Evolutionary conservation across 1,140 invertebrate genomes (phyloP), one percentile per base, ranked within the genome.

Genomic region (Bombus haemorrhoidalis): DNA sequence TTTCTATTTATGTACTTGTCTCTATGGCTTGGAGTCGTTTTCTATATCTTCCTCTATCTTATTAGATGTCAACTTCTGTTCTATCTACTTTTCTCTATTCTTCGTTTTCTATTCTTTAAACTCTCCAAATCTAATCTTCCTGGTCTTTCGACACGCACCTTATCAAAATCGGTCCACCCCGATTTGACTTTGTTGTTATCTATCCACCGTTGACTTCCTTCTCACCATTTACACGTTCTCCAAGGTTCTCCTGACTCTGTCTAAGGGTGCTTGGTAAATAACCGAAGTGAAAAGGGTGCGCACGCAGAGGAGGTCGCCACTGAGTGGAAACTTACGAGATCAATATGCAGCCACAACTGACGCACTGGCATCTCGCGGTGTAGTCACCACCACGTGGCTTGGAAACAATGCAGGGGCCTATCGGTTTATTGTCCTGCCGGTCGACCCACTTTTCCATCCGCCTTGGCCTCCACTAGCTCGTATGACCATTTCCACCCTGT

Each of bases 311-410:
- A 89, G 90, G 90, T 90, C 90, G 87, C 88, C 81, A 90, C 87
- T 83, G 81, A 91, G 83, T 91, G 93, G 93, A 94, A 94, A 93
- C 91, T 93, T 93, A 91, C 90, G 76, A 87, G 93, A 94, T 94
- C 93, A 92, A 94, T 94, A 94, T 73, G 15, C 69, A 73, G 66
- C 47, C 64, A 71, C 77, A 28, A 81, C 47, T 83, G 88, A 89
- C 79, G 89, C 81, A 80, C 81, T 82, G 88, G 73, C 87, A 83
- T 86, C 85, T 87, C 88, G 57, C 81, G 85, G 69, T 79, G 39
- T 81, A 81, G 71, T 90, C 81, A 75, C 77, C 81, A 86, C 84
- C 89, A 90, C 89, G 89, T 90, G 82, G 73, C 66, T 43, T 66
- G 18, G 34, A 64, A 64, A 81, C 78, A 75, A 81, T 77, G 37